Conservation (phyloP, 1,140 invertebrate genomes). For the Solenopsis invicta region DNA sequence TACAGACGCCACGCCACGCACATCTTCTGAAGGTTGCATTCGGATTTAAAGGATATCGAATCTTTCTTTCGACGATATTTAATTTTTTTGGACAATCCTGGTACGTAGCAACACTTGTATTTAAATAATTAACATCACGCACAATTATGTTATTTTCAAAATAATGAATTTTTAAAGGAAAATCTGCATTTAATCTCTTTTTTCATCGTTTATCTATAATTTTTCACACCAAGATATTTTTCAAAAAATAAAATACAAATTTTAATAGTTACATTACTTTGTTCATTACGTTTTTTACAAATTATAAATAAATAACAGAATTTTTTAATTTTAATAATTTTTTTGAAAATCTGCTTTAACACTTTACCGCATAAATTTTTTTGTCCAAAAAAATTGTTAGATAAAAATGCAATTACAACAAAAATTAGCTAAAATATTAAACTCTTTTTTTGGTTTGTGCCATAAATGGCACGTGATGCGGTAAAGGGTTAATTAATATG, state of each 20-base stretch:
- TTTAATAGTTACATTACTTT: neutral
- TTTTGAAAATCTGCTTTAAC: neutral
- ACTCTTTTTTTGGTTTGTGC: no score
- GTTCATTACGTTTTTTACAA: no score
- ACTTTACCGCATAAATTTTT: no score
- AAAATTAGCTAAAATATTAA: no score
- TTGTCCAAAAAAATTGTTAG: no score
- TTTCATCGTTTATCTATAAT: neutral
- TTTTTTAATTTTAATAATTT: neutral
- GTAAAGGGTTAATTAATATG: conserved; percentile 3
- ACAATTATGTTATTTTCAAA: neutral
- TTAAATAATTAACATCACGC: neutral
- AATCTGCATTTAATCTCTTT: neutral
- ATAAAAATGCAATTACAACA: no score
- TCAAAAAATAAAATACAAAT: neutral
- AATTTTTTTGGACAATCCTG: neutral
- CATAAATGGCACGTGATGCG: no score
- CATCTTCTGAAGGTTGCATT: neutral
- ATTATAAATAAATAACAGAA: neutral
- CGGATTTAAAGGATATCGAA: no score
- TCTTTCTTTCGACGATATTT: no score
- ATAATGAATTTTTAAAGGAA: neutral
- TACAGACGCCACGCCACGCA: neutral
- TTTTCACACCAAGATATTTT: neutral
- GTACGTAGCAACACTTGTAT: neutral